A percentile compares a stretch with the other conserved stretches of the same genome.
Evolutionary conservation across 2,888 invertebrate genomes (phyloP).

Genomic region (Sepioteuthis lessoniana): DNA sequence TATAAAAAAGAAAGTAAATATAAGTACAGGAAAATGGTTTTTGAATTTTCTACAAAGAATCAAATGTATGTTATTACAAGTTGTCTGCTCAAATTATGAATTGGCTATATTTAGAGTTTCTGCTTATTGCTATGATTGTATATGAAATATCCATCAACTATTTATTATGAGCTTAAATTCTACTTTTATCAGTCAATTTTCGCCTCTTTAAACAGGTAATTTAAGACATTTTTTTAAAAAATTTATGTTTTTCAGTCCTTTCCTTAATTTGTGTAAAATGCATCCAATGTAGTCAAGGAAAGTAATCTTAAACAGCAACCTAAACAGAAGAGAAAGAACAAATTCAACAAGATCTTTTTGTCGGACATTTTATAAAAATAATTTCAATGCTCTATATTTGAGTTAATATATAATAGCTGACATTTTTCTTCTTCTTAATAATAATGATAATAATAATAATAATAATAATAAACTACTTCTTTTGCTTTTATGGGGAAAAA

Average conservation of each 20-base stretch:
- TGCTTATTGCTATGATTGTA: conserved; percentile 13
- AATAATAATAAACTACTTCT: neutral
- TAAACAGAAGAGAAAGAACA: neutral
- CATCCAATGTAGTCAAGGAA: neutral
- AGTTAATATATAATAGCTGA: neutral
- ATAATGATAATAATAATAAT: neutral
- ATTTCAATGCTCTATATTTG: neutral
- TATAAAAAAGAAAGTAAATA: neutral
- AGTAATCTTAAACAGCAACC: neutral
- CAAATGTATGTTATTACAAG: too few species aligned
- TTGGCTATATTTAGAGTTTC: neutral
- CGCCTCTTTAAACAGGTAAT: neutral
- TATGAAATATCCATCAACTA: conserved; percentile 13
- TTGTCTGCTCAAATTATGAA: too few species aligned
- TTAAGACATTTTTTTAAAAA: neutral
- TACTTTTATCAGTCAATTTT: neutral
- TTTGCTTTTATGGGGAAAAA: neutral
- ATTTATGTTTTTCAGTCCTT: too few species aligned
- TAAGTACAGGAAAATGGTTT: neutral
- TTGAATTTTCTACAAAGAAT: neutral
- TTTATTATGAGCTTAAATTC: neutral
- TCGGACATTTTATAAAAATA: neutral
- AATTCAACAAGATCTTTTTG: neutral
- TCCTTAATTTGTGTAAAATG: neutral
- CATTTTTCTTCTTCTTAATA: neutral